A percentile compares a stretch with the other conserved stretches of the same genome.
Conservation (phyloP, 2,113 vertebrate genomes). For the Pelmatolapia mariae region DNA sequence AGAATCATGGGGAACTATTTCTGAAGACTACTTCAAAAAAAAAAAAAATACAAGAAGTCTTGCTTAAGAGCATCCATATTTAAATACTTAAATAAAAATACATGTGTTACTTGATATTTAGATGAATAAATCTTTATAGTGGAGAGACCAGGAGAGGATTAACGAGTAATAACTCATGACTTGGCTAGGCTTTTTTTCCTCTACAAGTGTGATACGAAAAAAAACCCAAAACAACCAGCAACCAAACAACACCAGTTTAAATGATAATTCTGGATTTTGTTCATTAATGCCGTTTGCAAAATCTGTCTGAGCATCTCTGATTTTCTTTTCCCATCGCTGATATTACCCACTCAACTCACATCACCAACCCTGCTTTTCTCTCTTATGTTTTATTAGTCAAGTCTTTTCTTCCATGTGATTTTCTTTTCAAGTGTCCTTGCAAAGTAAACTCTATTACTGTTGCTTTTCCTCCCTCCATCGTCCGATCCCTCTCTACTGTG, state of each 20-base stretch:
- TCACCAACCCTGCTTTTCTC: neutral
- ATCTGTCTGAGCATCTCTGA: neutral
- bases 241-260: neutral
- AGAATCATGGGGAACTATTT: neutral
- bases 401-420: neutral
- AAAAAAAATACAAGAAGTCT: neutral
- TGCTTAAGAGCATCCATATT: neutral
- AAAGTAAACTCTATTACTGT: neutral
- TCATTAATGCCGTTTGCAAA: neutral
- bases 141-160: conserved; percentile 72
- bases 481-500: neutral
- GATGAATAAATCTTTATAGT: conserved; percentile 87
- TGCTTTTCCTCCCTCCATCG: neutral
- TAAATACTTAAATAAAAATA: neutral
- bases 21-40: neutral
- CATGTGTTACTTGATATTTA: conserved; percentile 80
- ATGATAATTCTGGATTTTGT: neutral
- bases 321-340: neutral
- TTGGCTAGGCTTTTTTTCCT: conserved; percentile 76
- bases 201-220: neutral
- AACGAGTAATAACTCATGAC: conserved; percentile 80
- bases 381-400: neutral
- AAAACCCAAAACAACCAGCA: accelerated
- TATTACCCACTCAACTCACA: neutral
- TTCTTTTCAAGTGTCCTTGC: neutral